phyloP scores from a whole-genome alignment of 2,888 invertebrate species.

The Epicampocera succincta region DNA sequence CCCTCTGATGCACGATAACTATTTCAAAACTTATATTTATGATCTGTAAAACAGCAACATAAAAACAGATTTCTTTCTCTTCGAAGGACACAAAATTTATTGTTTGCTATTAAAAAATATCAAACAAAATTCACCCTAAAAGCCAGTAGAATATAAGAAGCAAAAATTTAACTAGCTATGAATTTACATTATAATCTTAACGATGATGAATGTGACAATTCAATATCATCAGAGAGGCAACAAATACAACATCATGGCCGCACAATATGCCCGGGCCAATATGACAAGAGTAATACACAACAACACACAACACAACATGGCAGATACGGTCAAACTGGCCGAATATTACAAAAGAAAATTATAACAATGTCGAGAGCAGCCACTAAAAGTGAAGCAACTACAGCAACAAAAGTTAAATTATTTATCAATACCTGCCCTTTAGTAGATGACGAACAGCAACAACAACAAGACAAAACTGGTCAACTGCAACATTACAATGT shows the following conservation, averaged over 20 bases:
- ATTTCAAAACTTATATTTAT: conserved; percentile 20
- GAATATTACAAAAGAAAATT: conserved; percentile 56
- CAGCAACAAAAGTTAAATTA: conserved; percentile 45
- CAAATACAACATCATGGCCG: conserved; percentile 25
- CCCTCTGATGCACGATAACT: conserved; percentile 8
- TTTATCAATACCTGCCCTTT: conserved; percentile 64
- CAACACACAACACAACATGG: conserved; percentile 42
- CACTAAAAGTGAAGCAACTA: conserved; percentile 17
- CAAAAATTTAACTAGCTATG: conserved; percentile 68
- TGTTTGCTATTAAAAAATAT: not conserved
- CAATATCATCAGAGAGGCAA: conserved; percentile 70
- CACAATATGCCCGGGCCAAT: conserved; percentile 48
- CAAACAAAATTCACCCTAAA: conserved; percentile 30
- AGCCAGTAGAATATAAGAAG: conserved; percentile 28
- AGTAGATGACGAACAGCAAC: conserved; percentile 31
- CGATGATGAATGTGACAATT: conserved; percentile 73
- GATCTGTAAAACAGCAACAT: conserved; percentile 45
- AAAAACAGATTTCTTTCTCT: not conserved
- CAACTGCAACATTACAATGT: conserved; percentile 40
- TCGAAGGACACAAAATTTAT: conserved; percentile 1
- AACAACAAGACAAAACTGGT: conserved; percentile 5
- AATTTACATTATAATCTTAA: conserved; percentile 68
- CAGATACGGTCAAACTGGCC: conserved; percentile 59
- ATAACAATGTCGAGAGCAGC: conserved; percentile 64
- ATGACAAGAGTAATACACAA: conserved; percentile 30